Evolutionary conservation across 2,888 invertebrate genomes (phyloP).

Genomic region (Conops quadrifasciatus): DNA sequence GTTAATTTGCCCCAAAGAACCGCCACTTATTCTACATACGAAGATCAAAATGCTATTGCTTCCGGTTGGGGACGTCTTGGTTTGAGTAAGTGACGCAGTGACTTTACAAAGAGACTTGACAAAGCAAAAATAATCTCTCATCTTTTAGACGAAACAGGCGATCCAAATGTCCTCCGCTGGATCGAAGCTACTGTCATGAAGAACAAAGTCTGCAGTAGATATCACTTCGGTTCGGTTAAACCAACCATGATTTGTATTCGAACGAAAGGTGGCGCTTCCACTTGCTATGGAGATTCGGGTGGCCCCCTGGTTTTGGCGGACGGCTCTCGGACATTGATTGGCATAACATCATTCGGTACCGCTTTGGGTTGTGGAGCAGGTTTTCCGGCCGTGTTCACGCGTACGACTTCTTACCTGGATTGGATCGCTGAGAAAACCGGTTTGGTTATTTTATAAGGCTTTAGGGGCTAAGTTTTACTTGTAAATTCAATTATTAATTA

Average conservation of each 20-base stretch:
- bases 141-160: not conserved
- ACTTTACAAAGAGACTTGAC: conserved; percentile 21
- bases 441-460: not conserved
- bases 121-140: not conserved
- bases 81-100: conserved; percentile 21
- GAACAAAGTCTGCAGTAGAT: conserved; percentile 46
- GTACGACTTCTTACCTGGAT: conserved; percentile 46
- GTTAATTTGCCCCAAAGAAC: conserved; percentile 49
- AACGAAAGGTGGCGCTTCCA: not conserved
- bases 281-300: conserved; percentile 17
- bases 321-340: not conserved
- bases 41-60: conserved; percentile 48
- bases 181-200: conserved; percentile 49
- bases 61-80: conserved; percentile 63
- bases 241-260: not conserved
- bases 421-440: conserved; percentile 47
- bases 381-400: conserved; percentile 54
- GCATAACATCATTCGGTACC: not conserved
- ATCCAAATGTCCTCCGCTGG: conserved; percentile 44
- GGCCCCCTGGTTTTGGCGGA: conserved; percentile 21
- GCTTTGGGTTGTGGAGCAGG: conserved; percentile 50
- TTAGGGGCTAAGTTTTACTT: too few species aligned
- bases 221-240: not conserved
- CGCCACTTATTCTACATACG: conserved; percentile 43
- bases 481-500: too few species aligned